Percentiles rank a stretch among this genome's conserved stretches.
These are phyloP conservation scores for Trichoplusia ni DNA, from an alignment of 1,140 invertebrate species.

Conservation along the genomic window DNA sequence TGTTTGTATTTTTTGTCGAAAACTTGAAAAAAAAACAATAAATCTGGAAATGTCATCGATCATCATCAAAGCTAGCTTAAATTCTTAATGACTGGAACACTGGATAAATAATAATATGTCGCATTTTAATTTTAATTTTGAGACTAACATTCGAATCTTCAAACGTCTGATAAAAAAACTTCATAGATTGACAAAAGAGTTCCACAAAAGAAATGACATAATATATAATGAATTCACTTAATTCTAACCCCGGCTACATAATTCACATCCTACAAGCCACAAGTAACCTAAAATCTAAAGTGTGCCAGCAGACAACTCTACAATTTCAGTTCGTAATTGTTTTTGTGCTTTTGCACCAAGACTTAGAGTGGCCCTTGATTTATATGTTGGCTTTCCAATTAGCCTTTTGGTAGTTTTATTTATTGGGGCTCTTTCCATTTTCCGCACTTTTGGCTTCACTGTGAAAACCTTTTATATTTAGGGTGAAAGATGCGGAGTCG, in stretches of 20 bases:
- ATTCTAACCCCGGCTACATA: not conserved
- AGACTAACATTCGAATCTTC: no score
- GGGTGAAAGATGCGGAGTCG: not conserved
- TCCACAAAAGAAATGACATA: no score
- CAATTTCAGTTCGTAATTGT: conserved; percentile 43
- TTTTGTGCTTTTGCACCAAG: conserved; percentile 43
- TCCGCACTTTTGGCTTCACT: conserved; percentile 45
- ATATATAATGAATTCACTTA: no score
- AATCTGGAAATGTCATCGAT: no score
- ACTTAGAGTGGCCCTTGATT: conserved; percentile 47
- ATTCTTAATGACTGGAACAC: no score
- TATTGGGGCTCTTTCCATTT: conserved; percentile 54
- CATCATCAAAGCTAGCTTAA: no score
- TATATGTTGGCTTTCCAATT: conserved; percentile 54
- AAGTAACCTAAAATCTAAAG: conserved; percentile 22
- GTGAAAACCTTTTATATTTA: conserved; percentile 7
- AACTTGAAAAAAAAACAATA: no score
- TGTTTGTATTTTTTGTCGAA: no score
- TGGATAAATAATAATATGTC: no score
- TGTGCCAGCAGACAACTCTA: conserved; percentile 32
- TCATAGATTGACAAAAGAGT: no score
- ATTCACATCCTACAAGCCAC: not conserved
- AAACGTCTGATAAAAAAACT: no score
- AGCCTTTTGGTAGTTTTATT: conserved; percentile 50
- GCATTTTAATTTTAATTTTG: no score